Conservation (phyloP, 2,888 invertebrate species). For the Leistus spinibarbis region DNA sequence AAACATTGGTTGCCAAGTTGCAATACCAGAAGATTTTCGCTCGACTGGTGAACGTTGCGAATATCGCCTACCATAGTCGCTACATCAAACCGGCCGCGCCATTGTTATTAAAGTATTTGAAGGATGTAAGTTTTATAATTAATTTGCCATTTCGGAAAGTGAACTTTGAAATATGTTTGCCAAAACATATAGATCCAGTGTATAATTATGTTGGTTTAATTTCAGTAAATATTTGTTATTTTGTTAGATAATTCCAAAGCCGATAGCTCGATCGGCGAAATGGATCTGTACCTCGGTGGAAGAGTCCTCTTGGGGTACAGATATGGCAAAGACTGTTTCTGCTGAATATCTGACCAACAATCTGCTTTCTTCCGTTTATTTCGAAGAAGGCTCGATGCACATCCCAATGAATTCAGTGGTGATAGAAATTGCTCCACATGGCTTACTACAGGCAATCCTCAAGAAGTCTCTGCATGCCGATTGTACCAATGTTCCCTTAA, state of each 20-base stretch:
- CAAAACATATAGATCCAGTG: neutral
- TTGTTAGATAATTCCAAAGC: constrained; percentile 51
- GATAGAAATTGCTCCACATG: constrained; percentile 91
- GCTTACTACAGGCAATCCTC: constrained; percentile 85
- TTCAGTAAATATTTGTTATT: neutral
- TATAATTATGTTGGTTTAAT: neutral
- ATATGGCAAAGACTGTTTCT: constrained; percentile 63
- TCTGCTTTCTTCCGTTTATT: constrained; percentile 71
- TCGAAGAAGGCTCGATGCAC: constrained; percentile 80
- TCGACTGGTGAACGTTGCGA: constrained; percentile 81
- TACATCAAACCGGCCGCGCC: constrained; percentile 68
- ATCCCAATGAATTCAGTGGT: constrained; percentile 83
- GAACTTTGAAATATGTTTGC: too few relatives aligned
- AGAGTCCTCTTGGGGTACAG: constrained; percentile 63
- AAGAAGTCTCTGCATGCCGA: constrained; percentile 74
- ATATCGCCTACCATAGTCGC: constrained; percentile 88
- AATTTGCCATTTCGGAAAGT: neutral
- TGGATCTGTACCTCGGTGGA: constrained; percentile 73
- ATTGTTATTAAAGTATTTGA: constrained; percentile 55
- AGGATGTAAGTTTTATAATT: constrained; percentile 46
- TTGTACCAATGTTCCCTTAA: constrained; percentile 77
- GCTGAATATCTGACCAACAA: constrained; percentile 74
- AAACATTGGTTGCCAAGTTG: constrained; percentile 63
- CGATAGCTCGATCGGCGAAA: constrained; percentile 61
- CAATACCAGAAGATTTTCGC: constrained; percentile 77